Evolutionary conservation across 2,888 invertebrate species (phyloP).

Genomic region (Aphrophora alni): DNA sequence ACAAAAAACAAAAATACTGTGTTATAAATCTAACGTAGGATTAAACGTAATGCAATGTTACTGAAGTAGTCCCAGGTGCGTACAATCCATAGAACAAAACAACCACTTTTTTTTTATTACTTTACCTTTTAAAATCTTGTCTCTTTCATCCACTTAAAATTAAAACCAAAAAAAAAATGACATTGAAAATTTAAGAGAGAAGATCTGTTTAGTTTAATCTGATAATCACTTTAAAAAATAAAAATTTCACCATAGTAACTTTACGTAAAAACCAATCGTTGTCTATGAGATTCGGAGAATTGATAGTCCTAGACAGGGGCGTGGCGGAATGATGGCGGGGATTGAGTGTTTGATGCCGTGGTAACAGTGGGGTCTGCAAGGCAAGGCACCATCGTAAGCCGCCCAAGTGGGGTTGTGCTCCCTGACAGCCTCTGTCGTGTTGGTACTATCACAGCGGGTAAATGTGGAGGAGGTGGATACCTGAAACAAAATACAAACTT

Average conservation of each 20-base stretch:
- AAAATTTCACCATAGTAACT: slow-evolving; percentile 9
- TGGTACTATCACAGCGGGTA: slow-evolving; percentile 47
- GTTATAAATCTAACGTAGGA: neutral
- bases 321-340: slow-evolving; percentile 6
- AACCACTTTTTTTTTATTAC: neutral
- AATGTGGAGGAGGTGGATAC: slow-evolving; percentile 46
- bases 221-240: slow-evolving; percentile 1
- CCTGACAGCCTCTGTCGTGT: slow-evolving; percentile 46
- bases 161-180: neutral
- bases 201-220: neutral
- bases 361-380: slow-evolving; percentile 41
- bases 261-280: neutral
- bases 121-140: neutral
- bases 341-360: neutral
- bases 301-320: neutral
- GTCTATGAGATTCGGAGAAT: neutral
- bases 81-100: neutral
- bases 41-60: neutral
- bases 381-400: slow-evolving; percentile 51
- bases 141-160: neutral
- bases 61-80: neutral
- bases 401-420: slow-evolving; percentile 39
- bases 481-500: slow-evolving; percentile 38
- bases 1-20: neutral
- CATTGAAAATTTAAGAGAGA: slow-evolving; percentile 9